Percentiles rank a stretch among this genome's conserved stretches.
phyloP scores from a whole-genome alignment of 2,888 invertebrate genomes.

The Drosophila macrospina region DNA sequence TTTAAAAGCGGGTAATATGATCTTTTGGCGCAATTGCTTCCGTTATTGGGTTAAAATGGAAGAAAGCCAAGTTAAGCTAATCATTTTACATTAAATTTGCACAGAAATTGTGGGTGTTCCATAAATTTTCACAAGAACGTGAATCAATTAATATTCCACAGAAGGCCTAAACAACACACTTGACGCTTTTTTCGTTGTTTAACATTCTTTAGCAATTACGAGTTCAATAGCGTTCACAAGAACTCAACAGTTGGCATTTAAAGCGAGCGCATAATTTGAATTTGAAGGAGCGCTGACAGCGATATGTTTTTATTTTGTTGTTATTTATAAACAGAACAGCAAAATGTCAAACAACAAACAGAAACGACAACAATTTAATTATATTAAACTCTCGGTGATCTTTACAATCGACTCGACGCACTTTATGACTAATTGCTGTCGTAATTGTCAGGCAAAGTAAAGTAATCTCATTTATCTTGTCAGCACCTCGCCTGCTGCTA shows the following conservation, averaged over 20 bases:
- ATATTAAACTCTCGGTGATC: constrained; percentile 64
- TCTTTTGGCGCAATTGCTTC: not conserved
- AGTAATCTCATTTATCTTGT: constrained; percentile 58
- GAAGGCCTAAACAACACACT: constrained; percentile 32
- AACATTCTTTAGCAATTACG: constrained; percentile 67
- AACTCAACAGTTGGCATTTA: constrained; percentile 72
- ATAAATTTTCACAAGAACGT: constrained; percentile 48
- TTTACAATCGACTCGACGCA: constrained; percentile 74
- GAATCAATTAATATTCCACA: constrained; percentile 52
- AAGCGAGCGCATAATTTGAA: constrained; percentile 61
- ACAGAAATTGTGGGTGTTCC: constrained; percentile 28
- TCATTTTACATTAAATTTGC: constrained; percentile 19
- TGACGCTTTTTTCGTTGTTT: constrained; percentile 35
- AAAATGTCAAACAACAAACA: constrained; percentile 59
- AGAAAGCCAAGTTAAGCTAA: not conserved
- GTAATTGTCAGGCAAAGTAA: constrained; percentile 50
- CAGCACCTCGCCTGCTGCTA: constrained; percentile 37
- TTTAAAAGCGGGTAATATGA: constrained; percentile 26
- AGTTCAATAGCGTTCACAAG: constrained; percentile 82
- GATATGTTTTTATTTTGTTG: constrained; percentile 27
- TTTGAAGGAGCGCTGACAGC: constrained; percentile 31
- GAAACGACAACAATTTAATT: constrained; percentile 53
- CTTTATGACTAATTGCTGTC: constrained; percentile 77
- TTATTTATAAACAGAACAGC: constrained; percentile 44
- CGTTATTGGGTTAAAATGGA: not conserved